Conservation (phyloP, 2,113 vertebrate species). For the Phycodurus eques region DNA sequence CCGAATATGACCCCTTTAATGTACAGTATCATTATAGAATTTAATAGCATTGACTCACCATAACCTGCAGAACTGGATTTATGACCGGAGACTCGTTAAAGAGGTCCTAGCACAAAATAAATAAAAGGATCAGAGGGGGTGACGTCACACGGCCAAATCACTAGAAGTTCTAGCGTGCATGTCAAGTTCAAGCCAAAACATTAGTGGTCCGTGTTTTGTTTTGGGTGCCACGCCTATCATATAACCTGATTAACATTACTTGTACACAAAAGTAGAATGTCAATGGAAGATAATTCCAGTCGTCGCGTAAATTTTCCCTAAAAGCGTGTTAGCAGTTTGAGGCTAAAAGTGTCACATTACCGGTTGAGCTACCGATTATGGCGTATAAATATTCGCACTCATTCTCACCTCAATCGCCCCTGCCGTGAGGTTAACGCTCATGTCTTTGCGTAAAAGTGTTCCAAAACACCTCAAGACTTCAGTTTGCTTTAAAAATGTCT, state of each 20-base stretch:
- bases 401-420: conserved; percentile 57
- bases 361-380: background rate
- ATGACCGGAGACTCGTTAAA: conserved; percentile 8
- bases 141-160: background rate
- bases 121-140: background rate
- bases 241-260: too few relatives aligned
- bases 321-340: background rate
- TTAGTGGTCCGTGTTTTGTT: too few relatives aligned
- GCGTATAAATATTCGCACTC: background rate
- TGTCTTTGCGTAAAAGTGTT: conserved; percentile 5
- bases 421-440: conserved; percentile 43
- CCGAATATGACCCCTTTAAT: too few relatives aligned
- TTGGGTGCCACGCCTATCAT: too few relatives aligned
- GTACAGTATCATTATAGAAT: background rate
- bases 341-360: background rate
- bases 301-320: too few relatives aligned
- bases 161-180: too few relatives aligned
- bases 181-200: too few relatives aligned
- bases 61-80: conserved; percentile 52
- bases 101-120: conserved; percentile 47
- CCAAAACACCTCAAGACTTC: background rate
- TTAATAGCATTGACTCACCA: conserved; percentile 49
- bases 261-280: background rate
- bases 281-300: background rate
- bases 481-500: background rate